Conservation (phyloP, 2,888 invertebrate species). For the Nemapogon koenigi region DNA sequence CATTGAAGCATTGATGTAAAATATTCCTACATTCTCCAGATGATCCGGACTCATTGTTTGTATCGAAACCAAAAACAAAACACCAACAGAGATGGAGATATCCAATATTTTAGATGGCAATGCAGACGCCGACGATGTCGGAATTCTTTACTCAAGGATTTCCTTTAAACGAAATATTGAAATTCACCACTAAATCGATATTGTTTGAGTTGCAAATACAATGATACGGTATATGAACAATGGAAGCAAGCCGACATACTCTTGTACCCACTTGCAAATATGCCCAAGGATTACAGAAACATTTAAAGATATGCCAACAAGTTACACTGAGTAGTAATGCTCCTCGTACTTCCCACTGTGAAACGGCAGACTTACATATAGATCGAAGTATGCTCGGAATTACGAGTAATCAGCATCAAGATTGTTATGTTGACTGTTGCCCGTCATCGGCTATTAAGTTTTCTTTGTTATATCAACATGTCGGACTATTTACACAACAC, state of each 20-base stretch:
- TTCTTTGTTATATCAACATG: slow-evolving; percentile 63
- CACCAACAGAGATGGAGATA: slow-evolving; percentile 59
- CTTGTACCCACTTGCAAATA: not conserved
- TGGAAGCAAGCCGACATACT: slow-evolving; percentile 26
- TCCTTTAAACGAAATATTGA: slow-evolving; percentile 21
- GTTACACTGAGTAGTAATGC: slow-evolving; percentile 5
- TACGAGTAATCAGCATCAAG: slow-evolving; percentile 56
- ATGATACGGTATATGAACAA: slow-evolving; percentile 39
- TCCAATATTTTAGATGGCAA: slow-evolving; percentile 66
- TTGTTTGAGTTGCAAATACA: slow-evolving; percentile 34
- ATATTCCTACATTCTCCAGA: slow-evolving; percentile 58
- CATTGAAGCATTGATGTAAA: no score
- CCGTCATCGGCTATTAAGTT: slow-evolving; percentile 64
- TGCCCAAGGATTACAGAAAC: slow-evolving; percentile 1
- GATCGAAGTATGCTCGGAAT: slow-evolving; percentile 30
- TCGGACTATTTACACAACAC: slow-evolving; percentile 64
- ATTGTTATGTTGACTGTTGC: slow-evolving; percentile 60
- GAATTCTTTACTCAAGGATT: slow-evolving; percentile 53
- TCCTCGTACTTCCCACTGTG: not conserved
- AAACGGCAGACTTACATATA: slow-evolving; percentile 4
- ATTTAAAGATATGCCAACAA: slow-evolving; percentile 6
- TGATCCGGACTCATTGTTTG: slow-evolving; percentile 59
- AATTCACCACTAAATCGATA: slow-evolving; percentile 32
- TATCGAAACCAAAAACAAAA: slow-evolving; percentile 56
- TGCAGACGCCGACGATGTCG: slow-evolving; percentile 59